These are phyloP conservation scores for Hippocampus mohnikei DNA, from an alignment of 2,113 vertebrate species.

Conservation along the genomic window DNA sequence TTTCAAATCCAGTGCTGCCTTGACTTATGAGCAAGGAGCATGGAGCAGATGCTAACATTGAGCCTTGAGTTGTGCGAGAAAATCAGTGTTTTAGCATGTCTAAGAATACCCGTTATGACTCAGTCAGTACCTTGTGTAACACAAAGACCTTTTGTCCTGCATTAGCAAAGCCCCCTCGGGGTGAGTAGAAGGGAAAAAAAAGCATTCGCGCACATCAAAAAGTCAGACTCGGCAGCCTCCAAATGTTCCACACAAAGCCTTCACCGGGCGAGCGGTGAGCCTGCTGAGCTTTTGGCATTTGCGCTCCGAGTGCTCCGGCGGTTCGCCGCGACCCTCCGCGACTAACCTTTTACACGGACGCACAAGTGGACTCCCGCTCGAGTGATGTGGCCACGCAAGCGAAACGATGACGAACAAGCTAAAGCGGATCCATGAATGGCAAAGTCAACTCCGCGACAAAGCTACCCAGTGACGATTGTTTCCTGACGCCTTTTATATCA, in stretches of 20 bases:
- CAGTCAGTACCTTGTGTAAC: neutral
- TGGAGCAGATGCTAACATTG: too few species aligned
- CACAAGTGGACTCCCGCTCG: neutral
- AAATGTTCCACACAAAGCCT: constrained; percentile 6
- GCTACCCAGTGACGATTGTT: neutral
- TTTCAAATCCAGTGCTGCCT: neutral
- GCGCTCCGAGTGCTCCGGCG: neutral
- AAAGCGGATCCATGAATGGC: too few species aligned
- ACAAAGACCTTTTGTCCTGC: neutral
- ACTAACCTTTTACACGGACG: neutral
- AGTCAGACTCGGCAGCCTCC: neutral
- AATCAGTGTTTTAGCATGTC: too few species aligned
- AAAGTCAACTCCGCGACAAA: too few species aligned
- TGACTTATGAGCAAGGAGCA: neutral
- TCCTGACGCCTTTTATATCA: neutral
- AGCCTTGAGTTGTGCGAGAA: too few species aligned
- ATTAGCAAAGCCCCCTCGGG: neutral
- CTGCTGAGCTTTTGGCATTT: constrained; percentile 10
- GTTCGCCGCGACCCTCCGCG: neutral
- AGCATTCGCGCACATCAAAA: neutral
- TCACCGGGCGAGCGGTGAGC: neutral
- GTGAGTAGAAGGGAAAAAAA: neutral
- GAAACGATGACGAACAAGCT: too few species aligned
- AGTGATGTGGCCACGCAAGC: too few species aligned
- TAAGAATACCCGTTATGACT: neutral